Evolutionary conservation across 2,113 vertebrate species (phyloP).

Genomic region (Takifugu flavidus): DNA sequence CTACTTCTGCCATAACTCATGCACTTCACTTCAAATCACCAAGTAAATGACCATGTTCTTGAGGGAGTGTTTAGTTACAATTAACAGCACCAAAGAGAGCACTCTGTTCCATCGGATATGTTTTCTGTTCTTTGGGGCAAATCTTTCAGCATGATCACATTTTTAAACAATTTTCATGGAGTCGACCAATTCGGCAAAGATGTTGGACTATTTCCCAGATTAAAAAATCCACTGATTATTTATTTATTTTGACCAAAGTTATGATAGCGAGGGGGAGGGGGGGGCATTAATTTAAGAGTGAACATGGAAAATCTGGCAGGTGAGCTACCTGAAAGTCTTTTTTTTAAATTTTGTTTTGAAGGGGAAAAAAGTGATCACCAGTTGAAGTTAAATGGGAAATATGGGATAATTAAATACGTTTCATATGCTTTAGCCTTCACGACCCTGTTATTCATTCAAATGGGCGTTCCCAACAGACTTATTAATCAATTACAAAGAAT

Average conservation of each 20-base stretch:
- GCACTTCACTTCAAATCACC: constrained; percentile 58
- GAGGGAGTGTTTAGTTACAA: constrained; percentile 62
- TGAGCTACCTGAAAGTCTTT: background rate
- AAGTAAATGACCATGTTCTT: constrained; percentile 60
- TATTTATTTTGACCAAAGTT: constrained; percentile 16
- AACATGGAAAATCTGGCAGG: too few relatives aligned
- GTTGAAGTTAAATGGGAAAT: background rate
- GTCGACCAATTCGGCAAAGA: constrained; percentile 45
- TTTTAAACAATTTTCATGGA: constrained; percentile 41
- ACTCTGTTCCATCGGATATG: constrained; percentile 40
- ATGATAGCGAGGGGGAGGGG: constrained; percentile 22
- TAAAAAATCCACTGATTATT: constrained; percentile 51
- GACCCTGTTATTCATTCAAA: too few relatives aligned
- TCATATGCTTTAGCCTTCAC: too few relatives aligned
- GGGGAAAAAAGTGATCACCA: background rate
- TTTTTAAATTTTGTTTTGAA: too few relatives aligned
- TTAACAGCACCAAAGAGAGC: constrained; percentile 29
- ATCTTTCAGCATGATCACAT: constrained; percentile 49
- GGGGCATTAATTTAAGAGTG: constrained; percentile 32
- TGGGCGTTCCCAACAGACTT: too few relatives aligned
- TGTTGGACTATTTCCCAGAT: constrained; percentile 54
- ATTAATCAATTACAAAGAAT: too few relatives aligned
- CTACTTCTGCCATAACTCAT: constrained; percentile 38
- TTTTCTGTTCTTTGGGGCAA: constrained; percentile 38
- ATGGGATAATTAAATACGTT: too few relatives aligned